phyloP scores from a whole-genome alignment of 2,888 invertebrate species.

The Sphecodes monilicornis region DNA sequence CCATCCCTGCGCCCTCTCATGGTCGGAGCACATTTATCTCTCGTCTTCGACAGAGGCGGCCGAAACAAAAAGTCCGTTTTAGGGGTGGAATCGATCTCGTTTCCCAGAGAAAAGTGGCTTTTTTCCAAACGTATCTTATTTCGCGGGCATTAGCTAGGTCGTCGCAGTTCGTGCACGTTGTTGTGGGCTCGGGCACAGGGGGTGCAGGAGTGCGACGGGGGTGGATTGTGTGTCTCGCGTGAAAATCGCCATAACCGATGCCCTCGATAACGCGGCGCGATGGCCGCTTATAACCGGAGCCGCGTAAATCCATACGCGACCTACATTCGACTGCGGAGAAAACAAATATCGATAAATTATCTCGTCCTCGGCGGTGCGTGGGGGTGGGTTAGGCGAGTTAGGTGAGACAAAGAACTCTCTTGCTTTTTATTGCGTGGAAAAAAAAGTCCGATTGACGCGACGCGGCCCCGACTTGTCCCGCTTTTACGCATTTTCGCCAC shows the following conservation, averaged over 20 bases:
- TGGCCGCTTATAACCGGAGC: conserved; percentile 49
- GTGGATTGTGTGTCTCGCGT: conserved; percentile 43
- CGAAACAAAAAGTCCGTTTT: neutral
- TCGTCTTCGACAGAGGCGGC: neutral
- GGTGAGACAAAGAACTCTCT: neutral
- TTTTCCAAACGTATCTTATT: conserved; percentile 17
- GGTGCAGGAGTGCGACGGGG: neutral
- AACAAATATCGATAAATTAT: conserved; percentile 53
- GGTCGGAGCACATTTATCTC: neutral
- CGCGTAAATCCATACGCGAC: conserved; percentile 57
- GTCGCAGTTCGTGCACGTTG: neutral
- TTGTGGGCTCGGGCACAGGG: no score
- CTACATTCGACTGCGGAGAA: conserved; percentile 46
- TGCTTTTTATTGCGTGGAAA: neutral
- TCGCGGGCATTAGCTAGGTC: conserved; percentile 2
- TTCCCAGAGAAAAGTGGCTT: neutral
- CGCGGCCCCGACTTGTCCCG: neutral
- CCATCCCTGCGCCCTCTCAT: neutral
- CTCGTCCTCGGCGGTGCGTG: neutral
- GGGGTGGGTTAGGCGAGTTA: neutral
- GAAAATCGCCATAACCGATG: conserved; percentile 58
- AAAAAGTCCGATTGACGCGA: conserved; percentile 1
- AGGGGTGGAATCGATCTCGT: conserved; percentile 6
- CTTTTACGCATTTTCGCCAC: conserved; percentile 4
- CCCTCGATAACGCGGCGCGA: conserved; percentile 52